Evolutionary conservation across 2,888 invertebrate genomes (phyloP).

Genomic region (Lasioglossum pauxillum): DNA sequence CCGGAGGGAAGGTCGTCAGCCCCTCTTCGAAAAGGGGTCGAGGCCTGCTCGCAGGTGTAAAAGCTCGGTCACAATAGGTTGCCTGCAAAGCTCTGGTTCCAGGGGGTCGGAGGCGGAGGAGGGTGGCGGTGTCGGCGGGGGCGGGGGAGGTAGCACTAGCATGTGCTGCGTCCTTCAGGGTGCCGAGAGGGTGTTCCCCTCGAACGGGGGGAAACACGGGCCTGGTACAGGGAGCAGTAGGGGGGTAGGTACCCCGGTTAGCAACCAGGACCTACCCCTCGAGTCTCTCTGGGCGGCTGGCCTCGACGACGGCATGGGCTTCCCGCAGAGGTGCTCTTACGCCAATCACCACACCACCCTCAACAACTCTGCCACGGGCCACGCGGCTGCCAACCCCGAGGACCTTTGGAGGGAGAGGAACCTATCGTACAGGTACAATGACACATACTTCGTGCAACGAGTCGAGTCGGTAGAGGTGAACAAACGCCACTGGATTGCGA

Average conservation of each 20-base stretch:
- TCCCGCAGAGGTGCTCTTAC: conserved; percentile 80
- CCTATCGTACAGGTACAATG: conserved; percentile 74
- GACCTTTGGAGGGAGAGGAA: conserved; percentile 78
- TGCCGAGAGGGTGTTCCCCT: conserved; percentile 81
- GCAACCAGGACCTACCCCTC: conserved; percentile 78
- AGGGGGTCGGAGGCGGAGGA: conserved; percentile 76
- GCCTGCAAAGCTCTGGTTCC: conserved; percentile 81
- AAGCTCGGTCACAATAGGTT: conserved; percentile 81
- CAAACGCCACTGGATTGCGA: neutral
- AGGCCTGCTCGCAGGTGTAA: conserved; percentile 74
- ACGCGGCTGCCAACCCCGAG: conserved; percentile 72
- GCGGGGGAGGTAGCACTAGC: conserved; percentile 74
- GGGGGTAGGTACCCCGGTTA: conserved; percentile 65
- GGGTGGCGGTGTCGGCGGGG: conserved; percentile 66
- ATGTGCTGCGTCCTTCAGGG: conserved; percentile 83
- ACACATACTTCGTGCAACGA: neutral
- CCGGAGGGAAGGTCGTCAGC: conserved; percentile 69
- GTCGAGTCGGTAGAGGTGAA: neutral
- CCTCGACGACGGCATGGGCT: conserved; percentile 83
- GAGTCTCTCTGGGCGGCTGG: conserved; percentile 84
- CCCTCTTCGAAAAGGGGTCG: conserved; percentile 70
- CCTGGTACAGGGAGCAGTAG: conserved; percentile 55
- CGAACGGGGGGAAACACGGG: conserved; percentile 76
- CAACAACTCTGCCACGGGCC: conserved; percentile 57
- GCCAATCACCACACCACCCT: conserved; percentile 76